Percentiles rank a stretch among this genome's conserved stretches.
These are phyloP conservation scores for Zoroaster sp. DNA, from an alignment of 53 echinoderm and acorn worm genomes.

Conservation along the genomic window DNA sequence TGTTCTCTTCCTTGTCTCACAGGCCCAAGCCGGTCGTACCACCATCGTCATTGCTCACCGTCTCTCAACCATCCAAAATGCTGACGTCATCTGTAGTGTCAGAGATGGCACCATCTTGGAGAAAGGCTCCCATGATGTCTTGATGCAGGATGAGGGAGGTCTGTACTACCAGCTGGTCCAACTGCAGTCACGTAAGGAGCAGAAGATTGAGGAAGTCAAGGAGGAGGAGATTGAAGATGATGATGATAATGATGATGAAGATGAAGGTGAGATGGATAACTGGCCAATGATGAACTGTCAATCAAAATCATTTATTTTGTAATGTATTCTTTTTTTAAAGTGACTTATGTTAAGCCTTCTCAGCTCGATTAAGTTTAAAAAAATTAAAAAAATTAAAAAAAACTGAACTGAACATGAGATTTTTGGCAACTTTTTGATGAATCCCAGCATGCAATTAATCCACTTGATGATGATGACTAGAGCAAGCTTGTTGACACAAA, in stretches of 20 bases:
- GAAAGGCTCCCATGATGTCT: constrained; percentile 78
- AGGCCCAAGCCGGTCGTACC: constrained; percentile 86
- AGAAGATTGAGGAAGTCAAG: constrained; percentile 8
- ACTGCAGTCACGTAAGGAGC: constrained; percentile 74
- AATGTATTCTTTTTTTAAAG: too few relatives aligned
- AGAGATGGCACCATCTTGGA: constrained; percentile 76
- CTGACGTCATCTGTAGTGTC: constrained; percentile 89
- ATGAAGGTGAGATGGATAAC: background rate
- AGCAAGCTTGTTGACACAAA: too few relatives aligned
- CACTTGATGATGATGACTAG: too few relatives aligned
- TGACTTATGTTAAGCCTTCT: too few relatives aligned
- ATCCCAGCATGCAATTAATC: too few relatives aligned
- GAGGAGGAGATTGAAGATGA: constrained; percentile 20
- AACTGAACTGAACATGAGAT: too few relatives aligned
- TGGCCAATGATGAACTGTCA: too few relatives aligned
- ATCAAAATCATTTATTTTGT: too few relatives aligned
- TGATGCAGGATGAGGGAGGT: constrained; percentile 85
- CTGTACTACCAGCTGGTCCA: constrained; percentile 73
- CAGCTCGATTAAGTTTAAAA: too few relatives aligned
- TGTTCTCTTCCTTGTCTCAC: background rate
- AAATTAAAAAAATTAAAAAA: too few relatives aligned
- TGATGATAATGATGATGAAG: constrained; percentile 17
- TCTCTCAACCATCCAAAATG: constrained; percentile 91
- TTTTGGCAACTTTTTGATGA: too few relatives aligned
- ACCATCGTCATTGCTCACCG: constrained; percentile 95